Evolutionary conservation across 2,113 vertebrate species (phyloP), one percentile per base, ranked within the genome.

Genomic region (Vicugna pacos): DNA sequence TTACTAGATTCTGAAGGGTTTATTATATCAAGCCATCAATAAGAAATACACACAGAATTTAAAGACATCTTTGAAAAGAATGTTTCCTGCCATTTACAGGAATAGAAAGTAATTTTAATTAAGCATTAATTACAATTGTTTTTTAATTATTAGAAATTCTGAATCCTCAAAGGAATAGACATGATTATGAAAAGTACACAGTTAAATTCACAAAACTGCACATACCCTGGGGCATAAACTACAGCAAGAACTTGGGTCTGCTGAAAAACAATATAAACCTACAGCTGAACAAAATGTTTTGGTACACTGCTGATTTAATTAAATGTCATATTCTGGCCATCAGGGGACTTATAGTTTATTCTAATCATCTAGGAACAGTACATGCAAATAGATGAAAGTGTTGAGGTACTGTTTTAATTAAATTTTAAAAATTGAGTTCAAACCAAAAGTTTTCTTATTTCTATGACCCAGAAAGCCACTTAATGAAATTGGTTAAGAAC

Each of bases 401-500:
- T 14, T 97, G 94, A 96, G 35, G 76, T 91, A 95, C 83, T 81
- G 89, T 95, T 98, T 97, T 97, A 98, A 98, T 97, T 95, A 96
- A 97, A 90, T 73, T 56, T 70, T 89, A 95, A 83, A 84, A 91
- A 73, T 1, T 90, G 58, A 81, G 5, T 70, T 93, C 17, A 79
- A 93, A 93, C 32, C 42, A 84, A 95, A 92, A 32, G 4, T 92
- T 77, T 93, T 79, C 77, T 89, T 83, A 96, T 95, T 82, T 97
- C 60, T 12, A 64, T 38, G 64, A 93, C 54, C 50, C 69, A 86
- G 70, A 16, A 73, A 86, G 54, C 60, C 56, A 81, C 52, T 76
- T 95, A 38, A 95, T 91, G 46, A 95, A 93, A 95, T 8, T 87
- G 65, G 75, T 88, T 75, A 46, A 92, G 28, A 91, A 91, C 16